Percentiles rank a stretch among this genome's conserved stretches.
phyloP scores from a whole-genome alignment of 2,888 invertebrate species.

The Priocnemis perturbator region DNA sequence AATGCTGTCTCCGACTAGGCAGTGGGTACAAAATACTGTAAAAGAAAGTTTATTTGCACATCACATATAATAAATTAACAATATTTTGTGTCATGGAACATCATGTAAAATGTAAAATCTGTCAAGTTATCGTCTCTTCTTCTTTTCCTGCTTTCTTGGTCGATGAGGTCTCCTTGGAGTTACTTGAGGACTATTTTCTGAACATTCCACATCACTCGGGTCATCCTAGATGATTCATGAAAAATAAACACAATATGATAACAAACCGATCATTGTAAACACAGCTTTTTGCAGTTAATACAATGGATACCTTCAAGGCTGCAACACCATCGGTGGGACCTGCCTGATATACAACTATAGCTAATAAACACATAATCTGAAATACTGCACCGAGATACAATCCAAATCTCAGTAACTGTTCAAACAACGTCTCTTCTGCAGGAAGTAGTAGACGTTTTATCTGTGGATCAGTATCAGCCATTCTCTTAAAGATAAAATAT shows the following conservation, averaged over 20 bases:
- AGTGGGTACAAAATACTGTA: background rate
- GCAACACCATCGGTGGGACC: slow-evolving; percentile 70
- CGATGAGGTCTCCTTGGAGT: slow-evolving; percentile 81
- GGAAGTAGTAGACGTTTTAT: slow-evolving; percentile 70
- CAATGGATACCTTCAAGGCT: slow-evolving; percentile 64
- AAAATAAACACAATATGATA: slow-evolving; percentile 1
- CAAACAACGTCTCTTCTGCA: slow-evolving; percentile 70
- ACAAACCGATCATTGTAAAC: background rate
- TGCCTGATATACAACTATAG: slow-evolving; percentile 82
- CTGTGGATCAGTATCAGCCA: slow-evolving; percentile 71
- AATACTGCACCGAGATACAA: slow-evolving; percentile 92
- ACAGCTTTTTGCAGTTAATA: background rate
- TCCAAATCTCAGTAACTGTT: slow-evolving; percentile 77
- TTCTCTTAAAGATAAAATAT: slow-evolving; percentile 49
- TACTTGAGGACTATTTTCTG: slow-evolving; percentile 84
- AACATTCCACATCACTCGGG: slow-evolving; percentile 85
- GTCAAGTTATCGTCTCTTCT: slow-evolving; percentile 77
- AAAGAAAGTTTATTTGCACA: too few species aligned
- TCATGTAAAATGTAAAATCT: too few species aligned
- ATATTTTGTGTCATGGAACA: too few species aligned
- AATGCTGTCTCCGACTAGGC: too few species aligned
- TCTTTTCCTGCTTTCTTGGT: slow-evolving; percentile 83
- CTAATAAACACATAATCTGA: slow-evolving; percentile 88
- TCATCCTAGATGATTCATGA: slow-evolving; percentile 76
- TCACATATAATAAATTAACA: too few species aligned